These are phyloP conservation scores for Drosophila cardini DNA, from an alignment of 1,140 invertebrate species.

Conservation along the genomic window DNA sequence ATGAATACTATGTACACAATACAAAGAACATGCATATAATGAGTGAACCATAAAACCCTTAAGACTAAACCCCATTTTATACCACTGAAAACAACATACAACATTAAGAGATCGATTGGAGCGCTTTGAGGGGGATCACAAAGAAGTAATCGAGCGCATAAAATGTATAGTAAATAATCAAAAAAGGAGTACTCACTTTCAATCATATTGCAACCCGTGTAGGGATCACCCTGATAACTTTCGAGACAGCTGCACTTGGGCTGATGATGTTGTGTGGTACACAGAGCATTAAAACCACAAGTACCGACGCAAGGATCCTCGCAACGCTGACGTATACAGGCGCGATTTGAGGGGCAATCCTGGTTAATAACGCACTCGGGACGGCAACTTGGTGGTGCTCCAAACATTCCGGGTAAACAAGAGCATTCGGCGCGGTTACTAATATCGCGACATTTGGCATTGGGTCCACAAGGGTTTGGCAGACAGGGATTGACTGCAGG, in stretches of 20 bases:
- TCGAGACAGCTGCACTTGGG: slow-evolving; percentile 91
- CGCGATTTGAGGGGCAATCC: slow-evolving; percentile 91
- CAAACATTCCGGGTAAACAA: slow-evolving; percentile 91
- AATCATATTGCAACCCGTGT: slow-evolving; percentile 89
- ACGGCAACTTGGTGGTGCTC: slow-evolving; percentile 92
- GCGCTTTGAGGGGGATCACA: slow-evolving; percentile 18
- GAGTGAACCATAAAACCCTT: slow-evolving; percentile 66
- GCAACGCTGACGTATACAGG: slow-evolving; percentile 91
- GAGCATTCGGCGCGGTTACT: slow-evolving; percentile 90
- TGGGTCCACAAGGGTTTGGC: slow-evolving; percentile 93
- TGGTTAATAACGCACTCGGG: slow-evolving; percentile 92
- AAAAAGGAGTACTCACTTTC: slow-evolving; percentile 86
- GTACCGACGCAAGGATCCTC: slow-evolving; percentile 92
- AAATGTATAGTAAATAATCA: slow-evolving; percentile 48
- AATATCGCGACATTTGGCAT: slow-evolving; percentile 90
- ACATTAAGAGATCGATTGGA: slow-evolving; percentile 55
- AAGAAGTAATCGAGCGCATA: slow-evolving; percentile 15
- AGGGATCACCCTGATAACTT: slow-evolving; percentile 93
- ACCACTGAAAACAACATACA: slow-evolving; percentile 82
- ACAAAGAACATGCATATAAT: slow-evolving; percentile 69
- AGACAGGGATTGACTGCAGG: slow-evolving; percentile 88
- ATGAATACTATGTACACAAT: slow-evolving; percentile 64
- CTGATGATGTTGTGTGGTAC: slow-evolving; percentile 90
- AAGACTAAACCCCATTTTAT: slow-evolving; percentile 44
- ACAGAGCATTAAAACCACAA: slow-evolving; percentile 93